phyloP scores from a whole-genome alignment of 1,140 invertebrate genomes.

The Argopecten irradians region DNA sequence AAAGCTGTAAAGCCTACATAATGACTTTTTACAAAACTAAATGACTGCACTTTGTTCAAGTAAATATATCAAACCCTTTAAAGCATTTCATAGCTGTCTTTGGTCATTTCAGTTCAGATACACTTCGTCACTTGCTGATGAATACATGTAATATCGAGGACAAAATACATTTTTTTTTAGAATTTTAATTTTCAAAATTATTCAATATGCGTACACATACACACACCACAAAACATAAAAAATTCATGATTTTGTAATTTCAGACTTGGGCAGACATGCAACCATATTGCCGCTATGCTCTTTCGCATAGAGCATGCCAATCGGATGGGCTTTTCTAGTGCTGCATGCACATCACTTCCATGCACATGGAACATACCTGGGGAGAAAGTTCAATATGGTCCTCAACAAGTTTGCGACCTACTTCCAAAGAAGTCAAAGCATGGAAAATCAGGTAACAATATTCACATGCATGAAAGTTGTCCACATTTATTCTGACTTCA shows the following conservation, averaged over 20 bases:
- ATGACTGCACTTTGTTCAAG: no score
- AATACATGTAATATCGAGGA: no score
- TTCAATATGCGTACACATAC: no score
- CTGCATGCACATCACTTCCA: slow-evolving; percentile 32
- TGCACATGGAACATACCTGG: slow-evolving; percentile 27
- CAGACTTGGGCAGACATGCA: slow-evolving; percentile 39
- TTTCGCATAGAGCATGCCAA: slow-evolving; percentile 31
- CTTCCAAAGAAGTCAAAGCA: neutral
- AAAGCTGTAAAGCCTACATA: no score
- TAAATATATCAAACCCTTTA: no score
- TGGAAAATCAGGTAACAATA: neutral
- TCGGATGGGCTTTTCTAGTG: slow-evolving; percentile 13
- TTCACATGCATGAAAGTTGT: neutral
- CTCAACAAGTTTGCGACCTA: neutral
- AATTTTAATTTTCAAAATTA: no score
- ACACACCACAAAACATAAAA: no score
- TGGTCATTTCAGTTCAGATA: no score
- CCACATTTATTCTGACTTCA: neutral
- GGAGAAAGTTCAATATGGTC: neutral
- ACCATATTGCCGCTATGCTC: slow-evolving; percentile 28
- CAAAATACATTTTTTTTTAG: no score
- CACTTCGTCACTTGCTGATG: no score
- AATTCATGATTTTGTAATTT: neutral
- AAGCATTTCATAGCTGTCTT: no score
- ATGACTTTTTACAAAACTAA: no score